A percentile compares a stretch with the other conserved stretches of the same genome.
These are phyloP conservation scores for Pterocles gutturalis DNA, from an alignment of 2,113 vertebrate species.

Conservation along the genomic window DNA sequence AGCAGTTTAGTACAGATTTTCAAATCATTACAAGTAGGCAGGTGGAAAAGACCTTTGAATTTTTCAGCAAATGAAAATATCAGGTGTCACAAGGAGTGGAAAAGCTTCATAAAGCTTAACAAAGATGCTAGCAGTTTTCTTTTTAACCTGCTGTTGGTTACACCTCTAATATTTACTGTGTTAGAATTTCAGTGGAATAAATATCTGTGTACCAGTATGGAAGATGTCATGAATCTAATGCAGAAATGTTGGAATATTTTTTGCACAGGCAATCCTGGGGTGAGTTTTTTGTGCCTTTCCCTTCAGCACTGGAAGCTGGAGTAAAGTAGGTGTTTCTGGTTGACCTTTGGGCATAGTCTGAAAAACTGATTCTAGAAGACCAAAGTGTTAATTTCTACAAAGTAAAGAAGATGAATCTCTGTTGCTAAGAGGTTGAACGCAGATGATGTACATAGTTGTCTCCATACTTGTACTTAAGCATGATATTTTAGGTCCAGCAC, in stretches of 20 bases:
- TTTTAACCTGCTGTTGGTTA: background rate
- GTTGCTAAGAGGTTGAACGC: background rate
- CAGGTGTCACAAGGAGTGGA: background rate
- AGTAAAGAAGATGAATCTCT: background rate
- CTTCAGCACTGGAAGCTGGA: background rate
- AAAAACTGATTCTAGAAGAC: background rate
- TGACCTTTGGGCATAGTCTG: background rate
- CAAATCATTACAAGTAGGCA: background rate
- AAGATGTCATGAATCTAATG: background rate
- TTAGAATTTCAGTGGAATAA: background rate
- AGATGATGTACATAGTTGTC: background rate
- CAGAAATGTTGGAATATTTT: background rate
- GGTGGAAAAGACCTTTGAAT: background rate
- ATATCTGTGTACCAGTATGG: background rate
- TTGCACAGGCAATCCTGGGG: background rate
- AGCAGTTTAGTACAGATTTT: background rate
- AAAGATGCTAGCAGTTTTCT: background rate
- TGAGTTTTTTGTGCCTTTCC: background rate
- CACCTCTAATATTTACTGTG: background rate
- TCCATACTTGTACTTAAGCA: background rate
- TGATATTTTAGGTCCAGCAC: background rate
- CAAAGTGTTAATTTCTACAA: background rate
- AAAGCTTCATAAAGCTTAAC: background rate
- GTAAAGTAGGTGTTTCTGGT: background rate
- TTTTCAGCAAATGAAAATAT: background rate